These are phyloP conservation scores for Bibio marci DNA, from an alignment of 2,888 invertebrate species.

Conservation along the genomic window DNA sequence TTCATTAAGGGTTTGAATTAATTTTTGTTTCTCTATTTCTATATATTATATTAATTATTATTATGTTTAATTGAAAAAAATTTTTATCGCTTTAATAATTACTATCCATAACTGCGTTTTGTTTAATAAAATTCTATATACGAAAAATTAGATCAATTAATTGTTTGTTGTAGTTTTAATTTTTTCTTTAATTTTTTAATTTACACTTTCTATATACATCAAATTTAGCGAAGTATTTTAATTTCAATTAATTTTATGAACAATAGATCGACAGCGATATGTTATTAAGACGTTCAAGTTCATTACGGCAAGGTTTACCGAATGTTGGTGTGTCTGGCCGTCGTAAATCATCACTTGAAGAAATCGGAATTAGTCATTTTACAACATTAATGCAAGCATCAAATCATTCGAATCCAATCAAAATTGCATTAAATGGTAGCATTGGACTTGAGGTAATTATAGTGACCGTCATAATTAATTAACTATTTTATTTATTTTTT, in stretches of 20 bases:
- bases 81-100: no score
- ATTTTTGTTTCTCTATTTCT: constrained; percentile 16
- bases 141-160: no score
- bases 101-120: no score
- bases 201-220: no score
- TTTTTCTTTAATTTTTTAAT: no score
- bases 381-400: constrained; percentile 47
- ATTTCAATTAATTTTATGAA: no score
- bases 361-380: constrained; percentile 68
- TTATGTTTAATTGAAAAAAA: no score
- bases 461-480: no score
- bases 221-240: no score
- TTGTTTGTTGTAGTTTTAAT: no score
- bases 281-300: constrained; percentile 64
- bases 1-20: constrained; percentile 49
- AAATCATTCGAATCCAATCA: constrained; percentile 58
- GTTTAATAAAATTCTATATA: no score
- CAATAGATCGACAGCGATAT: constrained; percentile 66
- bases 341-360: constrained; percentile 70
- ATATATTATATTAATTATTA: neutral
- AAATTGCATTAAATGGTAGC: constrained; percentile 70
- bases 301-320: constrained; percentile 63
- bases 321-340: constrained; percentile 36
- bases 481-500: no score
- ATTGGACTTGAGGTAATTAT: constrained; percentile 54